Base-by-base conservation (phyloP, 2,797 vertebrate genomes). In the Lithobates pipiens region DNA sequence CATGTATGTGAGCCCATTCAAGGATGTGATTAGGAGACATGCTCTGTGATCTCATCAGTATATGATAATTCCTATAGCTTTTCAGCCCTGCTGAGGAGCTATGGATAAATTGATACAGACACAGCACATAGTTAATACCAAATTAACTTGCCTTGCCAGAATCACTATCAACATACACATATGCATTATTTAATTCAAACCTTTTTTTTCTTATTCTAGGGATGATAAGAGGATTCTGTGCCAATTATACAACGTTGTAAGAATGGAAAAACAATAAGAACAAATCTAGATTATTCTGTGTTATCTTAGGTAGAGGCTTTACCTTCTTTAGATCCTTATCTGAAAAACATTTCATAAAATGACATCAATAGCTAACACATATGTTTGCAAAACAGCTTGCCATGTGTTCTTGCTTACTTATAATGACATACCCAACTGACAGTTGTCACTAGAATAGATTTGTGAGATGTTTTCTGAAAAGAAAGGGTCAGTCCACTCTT, bases 1-100 rank as follows among this genome's bases (percentile, higher is more conserved):
- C 85, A 86, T 86, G 80, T 83, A 86, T 86, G 85, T 86, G 85
- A 86, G 61, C 27, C 75, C 69, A 86, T 82, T 86, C 80, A 86
- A 86, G 85, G 80, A 86, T 86, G 80, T 77, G 80, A 86, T 86
- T 86, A 86, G 80, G 80, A 73, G 85, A 77, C 75, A 86, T 86
- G 85, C 80, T 83, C 80, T 82, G 70, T 86, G 85, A 86, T 86
- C 85, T 86, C 80, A 86, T 82, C 80, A 77, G 65, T 86, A 68
- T 86, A 86, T 73, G 76, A 86, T 86, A 86, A 86, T 86, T 86
- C 80, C 76, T 61, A 83, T 77, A 86, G 82, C 75, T 76, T 71
- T 85, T 67, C 77, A 74, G 73, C 50, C 79, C 74, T 77, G n/a
- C 85, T 70, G 79, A 82, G 67, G 79, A 72, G 79, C 23, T 63